Conservation (phyloP, 2,888 invertebrate genomes). For the Heliconius ismenius region DNA sequence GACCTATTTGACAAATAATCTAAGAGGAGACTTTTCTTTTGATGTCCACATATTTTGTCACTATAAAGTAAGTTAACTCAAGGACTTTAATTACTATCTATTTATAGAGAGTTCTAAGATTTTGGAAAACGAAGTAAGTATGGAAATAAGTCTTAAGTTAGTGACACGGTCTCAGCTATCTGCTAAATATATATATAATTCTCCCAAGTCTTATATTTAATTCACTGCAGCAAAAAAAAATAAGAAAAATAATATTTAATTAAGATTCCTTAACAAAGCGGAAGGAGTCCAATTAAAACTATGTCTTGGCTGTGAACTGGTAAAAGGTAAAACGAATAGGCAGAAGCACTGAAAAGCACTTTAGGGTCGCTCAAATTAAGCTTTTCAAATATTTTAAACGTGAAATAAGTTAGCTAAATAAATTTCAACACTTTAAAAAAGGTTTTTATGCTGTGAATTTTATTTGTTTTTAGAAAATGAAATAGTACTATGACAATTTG, state of each 20-base stretch:
- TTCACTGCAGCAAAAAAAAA: conserved; percentile 58
- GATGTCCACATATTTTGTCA: too few relatives aligned
- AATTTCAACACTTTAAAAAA: conserved; percentile 8
- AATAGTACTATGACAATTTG: too few relatives aligned
- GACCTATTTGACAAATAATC: too few relatives aligned
- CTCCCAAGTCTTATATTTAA: conserved; percentile 52
- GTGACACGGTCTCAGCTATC: too few relatives aligned
- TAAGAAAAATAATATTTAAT: conserved; percentile 58
- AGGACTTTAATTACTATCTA: too few relatives aligned
- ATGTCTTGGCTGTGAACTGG: conserved; percentile 62
- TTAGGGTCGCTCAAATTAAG: conserved; percentile 62
- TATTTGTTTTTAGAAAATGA: not conserved
- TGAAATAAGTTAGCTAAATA: conserved; percentile 50
- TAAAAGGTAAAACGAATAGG: conserved; percentile 63
- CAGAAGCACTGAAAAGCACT: conserved; percentile 63
- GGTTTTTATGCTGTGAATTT: not conserved
- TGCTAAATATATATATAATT: conserved; percentile 46
- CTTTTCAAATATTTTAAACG: conserved; percentile 56
- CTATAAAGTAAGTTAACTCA: too few relatives aligned
- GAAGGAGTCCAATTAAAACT: conserved; percentile 73
- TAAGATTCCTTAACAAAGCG: conserved; percentile 63
- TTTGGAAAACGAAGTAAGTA: too few relatives aligned
- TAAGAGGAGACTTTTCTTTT: too few relatives aligned
- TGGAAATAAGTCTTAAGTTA: too few relatives aligned
- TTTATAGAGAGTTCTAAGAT: too few relatives aligned